A percentile compares a stretch with the other conserved stretches of the same genome.
phyloP scores from a whole-genome alignment of 2,113 vertebrate genomes.

The Scopus umbretta region DNA sequence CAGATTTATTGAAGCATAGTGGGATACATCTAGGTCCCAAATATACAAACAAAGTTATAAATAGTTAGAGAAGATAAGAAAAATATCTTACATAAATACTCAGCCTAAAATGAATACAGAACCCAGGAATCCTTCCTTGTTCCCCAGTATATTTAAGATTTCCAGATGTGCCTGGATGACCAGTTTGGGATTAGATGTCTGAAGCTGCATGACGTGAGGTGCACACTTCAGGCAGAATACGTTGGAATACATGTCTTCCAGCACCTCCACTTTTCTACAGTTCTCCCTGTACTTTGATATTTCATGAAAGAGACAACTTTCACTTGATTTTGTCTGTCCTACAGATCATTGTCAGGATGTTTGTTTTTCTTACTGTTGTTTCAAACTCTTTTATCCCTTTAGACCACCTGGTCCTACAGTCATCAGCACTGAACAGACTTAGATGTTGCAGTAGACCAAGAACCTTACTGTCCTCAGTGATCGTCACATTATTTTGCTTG shows the following conservation, averaged over 20 bases:
- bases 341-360: not conserved
- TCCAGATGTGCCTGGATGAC: constrained; percentile 45
- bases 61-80: constrained; percentile 34
- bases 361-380: not conserved
- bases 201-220: not conserved
- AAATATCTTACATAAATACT: constrained; percentile 25
- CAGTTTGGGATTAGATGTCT: not conserved
- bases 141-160: constrained; percentile 17
- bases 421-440: not conserved
- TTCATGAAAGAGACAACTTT: not conserved
- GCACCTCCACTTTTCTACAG: not conserved
- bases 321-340: not conserved
- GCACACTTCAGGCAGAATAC: not conserved
- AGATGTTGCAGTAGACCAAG: not conserved
- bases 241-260: not conserved
- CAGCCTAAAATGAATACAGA: constrained; percentile 10
- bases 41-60: constrained; percentile 47
- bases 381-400: not conserved
- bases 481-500: not conserved
- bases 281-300: not conserved
- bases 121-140: constrained; percentile 29
- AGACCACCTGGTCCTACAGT: not conserved
- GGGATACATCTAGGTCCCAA: not conserved
- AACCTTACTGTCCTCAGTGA: not conserved
- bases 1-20: not conserved